phyloP scores from a whole-genome alignment of 2,888 invertebrate genomes.

The Stenichneumon culpator region DNA sequence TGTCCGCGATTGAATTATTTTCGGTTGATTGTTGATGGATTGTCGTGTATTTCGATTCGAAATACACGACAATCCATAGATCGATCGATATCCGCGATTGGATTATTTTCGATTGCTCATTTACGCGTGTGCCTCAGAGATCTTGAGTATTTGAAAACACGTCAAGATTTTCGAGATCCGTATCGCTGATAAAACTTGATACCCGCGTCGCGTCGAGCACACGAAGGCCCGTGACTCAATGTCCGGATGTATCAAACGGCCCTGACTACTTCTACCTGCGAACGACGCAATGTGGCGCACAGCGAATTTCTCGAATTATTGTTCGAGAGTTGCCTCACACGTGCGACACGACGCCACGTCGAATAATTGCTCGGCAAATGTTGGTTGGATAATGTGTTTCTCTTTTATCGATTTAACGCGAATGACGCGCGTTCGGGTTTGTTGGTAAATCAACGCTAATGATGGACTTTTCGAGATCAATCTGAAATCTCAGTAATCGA shows the following conservation, averaged over 20 bases:
- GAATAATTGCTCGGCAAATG: neutral
- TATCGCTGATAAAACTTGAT: neutral
- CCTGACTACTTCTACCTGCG: conserved; percentile 2
- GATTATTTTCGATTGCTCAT: conserved; percentile 40
- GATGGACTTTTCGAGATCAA: conserved; percentile 25
- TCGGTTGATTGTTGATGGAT: neutral
- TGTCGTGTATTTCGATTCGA: no score
- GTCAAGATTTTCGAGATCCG: conserved; percentile 6
- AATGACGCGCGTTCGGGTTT: neutral
- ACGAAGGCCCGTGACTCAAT: conserved; percentile 22
- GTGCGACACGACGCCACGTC: neutral
- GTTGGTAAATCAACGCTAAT: neutral
- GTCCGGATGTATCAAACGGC: neutral
- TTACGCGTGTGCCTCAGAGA: no score
- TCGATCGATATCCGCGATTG: conserved; percentile 67
- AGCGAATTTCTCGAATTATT: conserved; percentile 10
- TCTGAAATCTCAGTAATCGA: neutral
- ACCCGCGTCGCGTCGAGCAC: neutral
- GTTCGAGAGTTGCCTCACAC: neutral
- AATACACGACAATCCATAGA: conserved; percentile 9
- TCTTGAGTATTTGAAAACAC: neutral
- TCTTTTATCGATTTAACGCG: neutral
- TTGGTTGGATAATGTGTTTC: neutral
- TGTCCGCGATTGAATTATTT: conserved; percentile 68
- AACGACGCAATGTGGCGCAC: conserved; percentile 17